These are phyloP conservation scores for Cheilosia vernalis DNA, from an alignment of 2,888 invertebrate genomes.

Conservation along the genomic window DNA sequence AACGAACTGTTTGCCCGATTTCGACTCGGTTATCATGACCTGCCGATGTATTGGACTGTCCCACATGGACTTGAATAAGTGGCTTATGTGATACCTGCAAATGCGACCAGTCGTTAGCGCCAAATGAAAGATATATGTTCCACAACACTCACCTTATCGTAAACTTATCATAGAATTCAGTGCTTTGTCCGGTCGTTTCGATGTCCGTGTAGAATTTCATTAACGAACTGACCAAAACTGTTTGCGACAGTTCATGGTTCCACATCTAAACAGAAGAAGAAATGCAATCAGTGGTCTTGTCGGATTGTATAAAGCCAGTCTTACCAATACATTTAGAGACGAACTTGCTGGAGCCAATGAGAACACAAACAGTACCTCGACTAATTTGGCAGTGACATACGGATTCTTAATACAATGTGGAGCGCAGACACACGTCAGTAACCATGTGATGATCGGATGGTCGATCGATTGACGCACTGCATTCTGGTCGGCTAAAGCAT, in stretches of 20 bases:
- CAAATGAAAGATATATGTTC: background rate
- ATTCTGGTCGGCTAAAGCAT: slow-evolving; percentile 86
- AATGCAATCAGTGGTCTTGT: background rate
- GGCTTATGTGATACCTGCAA: slow-evolving; percentile 94
- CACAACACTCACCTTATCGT: slow-evolving; percentile 89
- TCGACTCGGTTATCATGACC: slow-evolving; percentile 95
- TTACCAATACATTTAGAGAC: slow-evolving; percentile 82
- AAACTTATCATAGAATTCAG: slow-evolving; percentile 99
- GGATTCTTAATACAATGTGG: slow-evolving; percentile 97
- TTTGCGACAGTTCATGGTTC: slow-evolving; percentile 93
- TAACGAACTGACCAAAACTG: slow-evolving; percentile 92
- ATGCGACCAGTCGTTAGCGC: background rate
- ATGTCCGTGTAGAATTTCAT: slow-evolving; percentile 99
- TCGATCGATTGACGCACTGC: slow-evolving; percentile 91
- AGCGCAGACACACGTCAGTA: slow-evolving; percentile 94
- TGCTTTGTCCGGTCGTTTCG: slow-evolving; percentile 98
- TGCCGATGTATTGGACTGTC: slow-evolving; percentile 93
- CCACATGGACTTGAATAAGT: slow-evolving; percentile 98
- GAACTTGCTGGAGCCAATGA: slow-evolving; percentile 87
- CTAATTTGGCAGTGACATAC: slow-evolving; percentile 97
- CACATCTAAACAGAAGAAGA: slow-evolving; percentile 89
- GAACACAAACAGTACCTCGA: slow-evolving; percentile 94
- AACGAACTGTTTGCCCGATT: slow-evolving; percentile 95
- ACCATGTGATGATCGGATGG: slow-evolving; percentile 93
- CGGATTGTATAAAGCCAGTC: slow-evolving; percentile 36